phyloP scores from a whole-genome alignment of 2,797 vertebrate genomes.

The Pteronotus mesoamericanus region DNA sequence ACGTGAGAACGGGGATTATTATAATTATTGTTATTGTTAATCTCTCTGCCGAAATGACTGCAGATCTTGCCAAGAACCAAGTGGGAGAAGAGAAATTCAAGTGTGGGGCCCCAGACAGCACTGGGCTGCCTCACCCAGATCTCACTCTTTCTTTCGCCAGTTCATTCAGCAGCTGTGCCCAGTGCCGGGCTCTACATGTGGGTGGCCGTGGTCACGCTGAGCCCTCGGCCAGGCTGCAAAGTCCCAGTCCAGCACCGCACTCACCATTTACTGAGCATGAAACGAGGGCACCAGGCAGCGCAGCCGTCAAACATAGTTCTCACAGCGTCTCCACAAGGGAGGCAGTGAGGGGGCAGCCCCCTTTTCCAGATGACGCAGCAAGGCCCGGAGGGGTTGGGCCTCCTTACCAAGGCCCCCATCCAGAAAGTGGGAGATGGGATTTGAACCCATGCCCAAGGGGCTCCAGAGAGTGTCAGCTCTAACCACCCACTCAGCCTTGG shows the following conservation, averaged over 20 bases:
- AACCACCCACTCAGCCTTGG: not conserved
- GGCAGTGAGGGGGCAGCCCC: not conserved
- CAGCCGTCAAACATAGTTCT: not conserved
- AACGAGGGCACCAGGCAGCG: not conserved
- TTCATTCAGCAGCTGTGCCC: not conserved
- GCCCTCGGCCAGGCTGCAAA: not conserved
- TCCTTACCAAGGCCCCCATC: not conserved
- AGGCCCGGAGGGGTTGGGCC: not conserved
- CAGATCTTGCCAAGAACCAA: not conserved
- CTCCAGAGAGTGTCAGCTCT: not conserved
- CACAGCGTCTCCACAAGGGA: accelerated
- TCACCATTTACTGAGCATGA: not conserved
- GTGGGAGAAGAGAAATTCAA: not conserved
- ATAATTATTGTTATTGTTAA: not conserved
- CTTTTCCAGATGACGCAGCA: too few relatives aligned
- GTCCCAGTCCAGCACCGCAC: not conserved
- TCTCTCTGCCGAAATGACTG: not conserved
- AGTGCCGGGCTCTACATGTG: not conserved
- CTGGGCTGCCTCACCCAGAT: accelerated
- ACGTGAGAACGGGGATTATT: not conserved
- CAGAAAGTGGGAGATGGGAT: not conserved
- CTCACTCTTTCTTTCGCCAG: not conserved
- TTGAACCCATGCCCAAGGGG: not conserved
- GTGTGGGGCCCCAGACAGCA: not conserved
- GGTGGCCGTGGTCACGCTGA: accelerated